phyloP scores from a whole-genome alignment of 2,797 vertebrate species.

The Hippoglossus hippoglossus region DNA sequence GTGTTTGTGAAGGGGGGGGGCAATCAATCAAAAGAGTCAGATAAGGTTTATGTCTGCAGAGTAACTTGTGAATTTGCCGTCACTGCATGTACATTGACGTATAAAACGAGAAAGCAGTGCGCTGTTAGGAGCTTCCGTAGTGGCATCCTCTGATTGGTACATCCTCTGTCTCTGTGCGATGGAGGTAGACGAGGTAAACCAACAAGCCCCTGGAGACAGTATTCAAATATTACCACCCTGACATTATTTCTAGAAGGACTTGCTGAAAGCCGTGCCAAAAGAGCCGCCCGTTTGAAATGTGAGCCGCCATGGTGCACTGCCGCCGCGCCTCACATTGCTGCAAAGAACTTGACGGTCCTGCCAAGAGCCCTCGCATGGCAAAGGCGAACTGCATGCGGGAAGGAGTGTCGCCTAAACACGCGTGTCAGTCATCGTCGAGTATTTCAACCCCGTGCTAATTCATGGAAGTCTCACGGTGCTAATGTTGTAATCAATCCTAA shows the following conservation, averaged over 20 bases:
- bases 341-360: constrained; percentile 64
- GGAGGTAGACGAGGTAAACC: constrained; percentile 58
- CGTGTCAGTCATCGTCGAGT: constrained; percentile 72
- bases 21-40: constrained; percentile 33
- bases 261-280: constrained; percentile 71
- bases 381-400: constrained; percentile 70
- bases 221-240: constrained; percentile 82
- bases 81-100: constrained; percentile 1
- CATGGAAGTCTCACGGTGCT: constrained; percentile 67
- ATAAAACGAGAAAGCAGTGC: constrained; percentile 7
- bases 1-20: background rate
- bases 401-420: constrained; percentile 70
- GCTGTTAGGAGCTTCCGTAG: background rate
- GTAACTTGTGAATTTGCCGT: background rate
- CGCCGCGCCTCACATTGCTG: constrained; percentile 74
- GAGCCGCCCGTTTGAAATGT: constrained; percentile 80
- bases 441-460: constrained; percentile 71
- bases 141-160: constrained; percentile 73
- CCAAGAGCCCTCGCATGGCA: constrained; percentile 69
- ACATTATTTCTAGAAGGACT: constrained; percentile 85
- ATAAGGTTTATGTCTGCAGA: background rate
- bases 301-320: constrained; percentile 74
- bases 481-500: constrained; percentile 76
- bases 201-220: constrained; percentile 81
- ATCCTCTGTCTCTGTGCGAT: constrained; percentile 73